Percentiles rank a stretch among this genome's conserved stretches.
phyloP scores from a whole-genome alignment of 2,797 vertebrate genomes.

The Myripristis jacobus region DNA sequence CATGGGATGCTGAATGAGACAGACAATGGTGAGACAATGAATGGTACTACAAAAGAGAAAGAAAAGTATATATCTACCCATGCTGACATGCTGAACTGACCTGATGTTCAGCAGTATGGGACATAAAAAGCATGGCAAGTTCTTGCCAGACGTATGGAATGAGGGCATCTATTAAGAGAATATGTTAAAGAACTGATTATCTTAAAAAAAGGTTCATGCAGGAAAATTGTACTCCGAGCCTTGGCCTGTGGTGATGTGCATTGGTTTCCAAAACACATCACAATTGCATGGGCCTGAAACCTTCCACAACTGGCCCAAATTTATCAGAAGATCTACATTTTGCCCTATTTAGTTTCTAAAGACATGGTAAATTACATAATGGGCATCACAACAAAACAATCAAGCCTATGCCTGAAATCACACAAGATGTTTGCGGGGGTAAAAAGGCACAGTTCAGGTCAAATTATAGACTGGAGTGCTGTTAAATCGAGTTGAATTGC shows the following conservation, averaged over 20 bases:
- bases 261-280: not conserved
- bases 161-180: too few relatives aligned
- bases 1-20: not conserved
- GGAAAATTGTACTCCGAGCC: slow-evolving; percentile 25
- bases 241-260: not conserved
- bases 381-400: not conserved
- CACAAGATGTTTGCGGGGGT: not conserved
- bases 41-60: not conserved
- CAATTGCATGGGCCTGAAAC: not conserved
- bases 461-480: not conserved
- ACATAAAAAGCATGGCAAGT: too few relatives aligned
- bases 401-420: not conserved
- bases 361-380: not conserved
- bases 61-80: too few relatives aligned
- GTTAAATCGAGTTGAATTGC: slow-evolving; percentile 1
- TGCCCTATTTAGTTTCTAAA: too few relatives aligned
- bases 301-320: too few relatives aligned
- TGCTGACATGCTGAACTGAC: too few relatives aligned
- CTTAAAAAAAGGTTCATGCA: slow-evolving; percentile 12
- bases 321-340: too few relatives aligned
- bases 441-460: not conserved
- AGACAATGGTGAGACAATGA: too few relatives aligned
- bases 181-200: too few relatives aligned
- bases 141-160: too few relatives aligned
- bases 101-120: too few relatives aligned